A percentile compares a stretch with the other conserved stretches of the same genome.
phyloP scores from a whole-genome alignment of 2,113 vertebrate species.

The Neopipo cinnamomea region DNA sequence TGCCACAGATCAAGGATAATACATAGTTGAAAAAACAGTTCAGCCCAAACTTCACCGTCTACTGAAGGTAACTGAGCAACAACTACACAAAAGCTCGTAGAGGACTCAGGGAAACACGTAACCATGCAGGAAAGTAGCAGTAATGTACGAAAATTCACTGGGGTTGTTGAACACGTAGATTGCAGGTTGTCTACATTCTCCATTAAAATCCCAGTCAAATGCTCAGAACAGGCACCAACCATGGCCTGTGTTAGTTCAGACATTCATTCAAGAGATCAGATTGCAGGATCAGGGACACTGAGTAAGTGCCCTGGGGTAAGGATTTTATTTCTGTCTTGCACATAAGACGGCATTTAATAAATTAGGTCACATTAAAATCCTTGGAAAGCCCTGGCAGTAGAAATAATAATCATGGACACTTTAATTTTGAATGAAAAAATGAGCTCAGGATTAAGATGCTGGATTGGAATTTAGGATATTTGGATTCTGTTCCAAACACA shows the following conservation, averaged over 20 bases:
- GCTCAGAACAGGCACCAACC: not conserved
- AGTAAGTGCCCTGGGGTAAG: not conserved
- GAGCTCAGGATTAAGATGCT: not conserved
- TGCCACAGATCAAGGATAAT: constrained; percentile 5
- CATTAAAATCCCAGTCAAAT: not conserved
- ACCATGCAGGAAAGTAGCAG: not conserved
- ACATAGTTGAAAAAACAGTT: not conserved
- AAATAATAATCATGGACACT: not conserved
- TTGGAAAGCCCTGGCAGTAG: not conserved
- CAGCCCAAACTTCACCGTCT: not conserved
- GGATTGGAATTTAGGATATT: not conserved
- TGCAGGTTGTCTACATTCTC: too few relatives aligned
- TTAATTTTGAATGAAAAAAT: constrained; percentile 13
- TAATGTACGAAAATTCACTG: not conserved
- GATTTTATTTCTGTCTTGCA: constrained; percentile 39
- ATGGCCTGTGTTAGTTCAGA: not conserved
- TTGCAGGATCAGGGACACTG: constrained; percentile 1
- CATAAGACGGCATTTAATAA: constrained; percentile 12
- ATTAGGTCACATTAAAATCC: constrained; percentile 25
- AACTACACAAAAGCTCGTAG: not conserved
- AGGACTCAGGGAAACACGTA: not conserved
- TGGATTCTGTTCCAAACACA: not conserved
- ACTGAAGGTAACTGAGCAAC: not conserved
- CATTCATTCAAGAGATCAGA: constrained; percentile 29
- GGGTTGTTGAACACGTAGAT: too few relatives aligned